A percentile compares a stretch with the other conserved stretches of the same genome.
Evolutionary conservation across 2,797 vertebrate species (phyloP).

Genomic region (Phaenicophaeus curvirostris): DNA sequence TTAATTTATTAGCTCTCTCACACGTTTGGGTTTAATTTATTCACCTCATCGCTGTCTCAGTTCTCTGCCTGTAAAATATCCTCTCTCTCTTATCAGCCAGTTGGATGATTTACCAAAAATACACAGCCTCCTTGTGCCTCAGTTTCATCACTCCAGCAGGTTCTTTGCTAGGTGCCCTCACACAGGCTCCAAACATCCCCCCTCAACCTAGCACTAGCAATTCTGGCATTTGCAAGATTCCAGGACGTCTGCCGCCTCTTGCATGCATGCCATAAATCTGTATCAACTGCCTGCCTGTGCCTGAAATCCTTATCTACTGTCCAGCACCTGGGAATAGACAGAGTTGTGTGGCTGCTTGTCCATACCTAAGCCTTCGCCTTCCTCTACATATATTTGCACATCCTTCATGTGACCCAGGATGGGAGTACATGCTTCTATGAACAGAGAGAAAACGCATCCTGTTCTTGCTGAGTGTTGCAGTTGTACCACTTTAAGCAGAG

Average conservation of each 20-base stretch:
- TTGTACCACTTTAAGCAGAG: background rate
- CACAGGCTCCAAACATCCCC: background rate
- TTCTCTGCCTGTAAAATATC: background rate
- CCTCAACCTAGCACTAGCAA: background rate
- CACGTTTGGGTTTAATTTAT: background rate
- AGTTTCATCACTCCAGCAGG: background rate
- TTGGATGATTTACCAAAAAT: background rate
- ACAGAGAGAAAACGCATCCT: background rate
- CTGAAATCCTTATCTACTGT: background rate
- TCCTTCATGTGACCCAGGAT: background rate
- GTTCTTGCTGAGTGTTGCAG: background rate
- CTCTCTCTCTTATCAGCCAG: background rate
- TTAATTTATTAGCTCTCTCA: slow-evolving; percentile 12
- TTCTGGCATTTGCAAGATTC: background rate
- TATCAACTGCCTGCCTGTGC: background rate
- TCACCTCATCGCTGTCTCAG: background rate
- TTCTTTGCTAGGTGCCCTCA: background rate
- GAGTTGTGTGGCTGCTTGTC: background rate
- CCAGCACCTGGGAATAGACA: background rate
- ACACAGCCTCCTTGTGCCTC: background rate
- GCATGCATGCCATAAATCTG: fast-evolving
- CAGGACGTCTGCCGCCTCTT: background rate
- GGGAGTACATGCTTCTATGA: fast-evolving
- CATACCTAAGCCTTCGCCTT: background rate
- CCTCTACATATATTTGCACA: fast-evolving